These are phyloP conservation scores for Diarsia mendica DNA, from an alignment of 2,888 invertebrate genomes.

Conservation along the genomic window DNA sequence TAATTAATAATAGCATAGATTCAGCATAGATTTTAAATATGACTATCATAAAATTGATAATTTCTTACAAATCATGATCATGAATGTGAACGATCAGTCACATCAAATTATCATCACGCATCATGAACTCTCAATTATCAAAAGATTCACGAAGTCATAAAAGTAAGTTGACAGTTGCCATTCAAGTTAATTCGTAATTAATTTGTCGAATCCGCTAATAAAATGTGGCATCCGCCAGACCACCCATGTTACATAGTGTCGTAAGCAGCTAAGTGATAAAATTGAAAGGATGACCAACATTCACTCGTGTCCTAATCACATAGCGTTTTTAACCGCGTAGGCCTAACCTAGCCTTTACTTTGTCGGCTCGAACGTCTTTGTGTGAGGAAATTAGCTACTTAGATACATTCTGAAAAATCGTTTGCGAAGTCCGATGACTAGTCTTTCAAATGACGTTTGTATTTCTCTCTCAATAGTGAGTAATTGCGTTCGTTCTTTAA, in stretches of 20 bases:
- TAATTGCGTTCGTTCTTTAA: not conserved
- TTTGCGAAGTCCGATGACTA: not conserved
- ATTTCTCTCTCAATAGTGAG: not conserved
- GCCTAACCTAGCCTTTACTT: conserved; percentile 2
- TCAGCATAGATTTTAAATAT: not conserved
- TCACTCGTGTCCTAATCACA: conserved; percentile 47
- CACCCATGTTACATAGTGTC: conserved; percentile 30
- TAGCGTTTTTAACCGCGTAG: conserved; percentile 32
- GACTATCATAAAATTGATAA: not conserved
- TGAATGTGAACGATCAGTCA: not conserved
- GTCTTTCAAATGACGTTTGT: conserved; percentile 9
- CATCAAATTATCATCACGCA: too few species aligned
- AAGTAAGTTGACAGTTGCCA: not conserved
- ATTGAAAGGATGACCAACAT: conserved; percentile 37
- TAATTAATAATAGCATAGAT: not conserved
- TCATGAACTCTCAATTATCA: not conserved
- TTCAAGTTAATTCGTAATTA: conserved; percentile 5
- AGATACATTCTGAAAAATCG: not conserved
- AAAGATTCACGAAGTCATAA: not conserved
- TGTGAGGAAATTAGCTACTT: not conserved
- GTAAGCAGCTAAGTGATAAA: conserved; percentile 30
- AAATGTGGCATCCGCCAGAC: conserved; percentile 9
- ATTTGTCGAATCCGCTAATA: conserved; percentile 7
- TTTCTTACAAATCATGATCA: not conserved
- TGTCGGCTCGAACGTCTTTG: not conserved